phyloP scores from a whole-genome alignment of 2,113 vertebrate species.

The Xiphorhynchus elegans region DNA sequence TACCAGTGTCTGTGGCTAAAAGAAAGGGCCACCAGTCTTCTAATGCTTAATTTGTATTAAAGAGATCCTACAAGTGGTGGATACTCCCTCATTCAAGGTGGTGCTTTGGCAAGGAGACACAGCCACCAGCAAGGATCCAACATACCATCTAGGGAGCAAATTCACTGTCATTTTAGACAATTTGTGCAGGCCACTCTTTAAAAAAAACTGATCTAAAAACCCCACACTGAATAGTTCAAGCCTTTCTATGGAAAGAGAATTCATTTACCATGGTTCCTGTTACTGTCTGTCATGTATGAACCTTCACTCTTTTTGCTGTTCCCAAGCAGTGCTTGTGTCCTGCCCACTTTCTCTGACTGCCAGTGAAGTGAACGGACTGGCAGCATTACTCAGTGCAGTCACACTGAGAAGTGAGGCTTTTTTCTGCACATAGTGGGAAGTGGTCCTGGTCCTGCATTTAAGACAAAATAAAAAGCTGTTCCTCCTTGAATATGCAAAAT shows the following conservation, averaged over 20 bases:
- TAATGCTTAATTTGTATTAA: not conserved
- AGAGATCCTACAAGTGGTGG: not conserved
- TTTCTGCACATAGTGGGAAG: not conserved
- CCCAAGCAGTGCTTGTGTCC: not conserved
- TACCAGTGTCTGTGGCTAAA: not conserved
- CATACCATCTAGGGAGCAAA: not conserved
- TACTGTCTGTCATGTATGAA: not conserved
- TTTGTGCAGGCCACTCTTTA: not conserved
- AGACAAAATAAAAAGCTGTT: not conserved
- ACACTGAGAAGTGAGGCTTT: not conserved
- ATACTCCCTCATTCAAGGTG: not conserved
- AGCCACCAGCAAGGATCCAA: not conserved
- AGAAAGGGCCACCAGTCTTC: not conserved
- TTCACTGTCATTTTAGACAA: not conserved
- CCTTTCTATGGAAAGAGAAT: not conserved
- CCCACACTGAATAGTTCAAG: not conserved
- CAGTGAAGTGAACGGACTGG: not conserved
- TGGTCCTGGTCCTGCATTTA: not conserved
- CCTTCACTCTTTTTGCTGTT: not conserved
- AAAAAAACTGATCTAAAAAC: not conserved
- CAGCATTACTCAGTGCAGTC: not conserved
- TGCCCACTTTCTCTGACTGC: rapidly evolving
- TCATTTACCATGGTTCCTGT: not conserved
- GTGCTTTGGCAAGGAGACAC: not conserved
- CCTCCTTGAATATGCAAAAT: not conserved